Evolutionary conservation across 2,113 vertebrate species (phyloP).

Genomic region (Parus major): DNA sequence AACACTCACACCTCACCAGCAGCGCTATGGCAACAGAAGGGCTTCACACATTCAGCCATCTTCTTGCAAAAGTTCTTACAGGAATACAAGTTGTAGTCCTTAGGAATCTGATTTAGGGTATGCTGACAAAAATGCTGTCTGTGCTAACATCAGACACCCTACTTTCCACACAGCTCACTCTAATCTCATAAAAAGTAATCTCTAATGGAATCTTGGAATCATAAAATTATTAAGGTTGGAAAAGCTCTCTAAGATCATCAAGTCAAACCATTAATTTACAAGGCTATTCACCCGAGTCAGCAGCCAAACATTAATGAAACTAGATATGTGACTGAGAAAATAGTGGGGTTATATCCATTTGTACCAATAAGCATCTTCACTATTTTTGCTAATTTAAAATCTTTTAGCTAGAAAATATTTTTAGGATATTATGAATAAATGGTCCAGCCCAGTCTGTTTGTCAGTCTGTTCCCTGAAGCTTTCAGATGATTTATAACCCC

Average conservation of each 20-base stretch:
- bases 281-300: neutral
- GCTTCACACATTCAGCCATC: neutral
- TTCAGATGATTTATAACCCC: neutral
- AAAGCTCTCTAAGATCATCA: neutral
- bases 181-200: neutral
- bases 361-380: neutral
- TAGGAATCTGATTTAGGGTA: neutral
- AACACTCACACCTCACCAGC: neutral
- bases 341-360: neutral
- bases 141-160: neutral
- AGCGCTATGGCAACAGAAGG: neutral
- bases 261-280: neutral
- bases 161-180: neutral
- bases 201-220: neutral
- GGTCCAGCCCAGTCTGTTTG: neutral
- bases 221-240: neutral
- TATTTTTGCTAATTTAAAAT: neutral
- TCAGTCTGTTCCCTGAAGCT: neutral
- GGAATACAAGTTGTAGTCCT: neutral
- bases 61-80: neutral
- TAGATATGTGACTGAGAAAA: neutral
- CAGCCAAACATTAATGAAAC: neutral
- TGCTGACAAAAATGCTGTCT: neutral
- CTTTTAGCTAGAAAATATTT: neutral
- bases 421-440: neutral